Base-by-base conservation (phyloP, 2,113 vertebrate genomes). In the Cepphus grylle region DNA sequence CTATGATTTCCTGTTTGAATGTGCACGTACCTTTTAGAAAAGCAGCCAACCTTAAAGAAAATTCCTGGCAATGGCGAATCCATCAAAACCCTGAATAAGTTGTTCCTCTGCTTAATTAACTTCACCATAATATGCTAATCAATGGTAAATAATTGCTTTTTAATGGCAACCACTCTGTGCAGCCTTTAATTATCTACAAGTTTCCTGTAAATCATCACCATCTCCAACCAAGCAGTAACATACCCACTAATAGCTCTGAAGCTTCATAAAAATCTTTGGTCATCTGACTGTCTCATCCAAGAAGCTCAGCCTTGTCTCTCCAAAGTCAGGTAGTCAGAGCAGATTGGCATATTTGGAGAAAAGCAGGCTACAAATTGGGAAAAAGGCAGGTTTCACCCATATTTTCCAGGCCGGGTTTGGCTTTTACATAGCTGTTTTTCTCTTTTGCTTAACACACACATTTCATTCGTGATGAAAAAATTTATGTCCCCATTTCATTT, bases 121-220 rank as follows among this genome's bases (percentile, higher is more conserved):
- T 13, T 56, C 42, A 74, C 79, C 59, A 92, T 84, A 92, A 95
- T 56, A 83, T 40, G 21, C 40, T 93, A 81, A 94, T 93, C 56
- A 92, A 88, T 91, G 40, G 47, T 56, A 93, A 95, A 93, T 89
- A 91, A 96, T 76, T 65, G 27, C 0, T 56, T 95, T 94, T 89
- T 94, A 94, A 94, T 67, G 58, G n/a, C 6, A 79, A 72, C 34
- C 29, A 67, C 50, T 93, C 67, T 56, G 25, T 81, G 52, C 40
- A 94, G 72, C 23, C 19, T 90, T 86, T 86, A 91, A 83, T 90
- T 90, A 93, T 42, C 72, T 56, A 71, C 38, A 88, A 47, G 43
- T 43, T 86, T 88, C 67, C 67, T 59, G 55, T 67, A 95, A 88
- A 66, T 81, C 26, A 76, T 47, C 61, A 78, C 34, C 45, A 67